Base-by-base conservation (phyloP, 2,797 vertebrate genomes). In the Acanthopagrus latus region DNA sequence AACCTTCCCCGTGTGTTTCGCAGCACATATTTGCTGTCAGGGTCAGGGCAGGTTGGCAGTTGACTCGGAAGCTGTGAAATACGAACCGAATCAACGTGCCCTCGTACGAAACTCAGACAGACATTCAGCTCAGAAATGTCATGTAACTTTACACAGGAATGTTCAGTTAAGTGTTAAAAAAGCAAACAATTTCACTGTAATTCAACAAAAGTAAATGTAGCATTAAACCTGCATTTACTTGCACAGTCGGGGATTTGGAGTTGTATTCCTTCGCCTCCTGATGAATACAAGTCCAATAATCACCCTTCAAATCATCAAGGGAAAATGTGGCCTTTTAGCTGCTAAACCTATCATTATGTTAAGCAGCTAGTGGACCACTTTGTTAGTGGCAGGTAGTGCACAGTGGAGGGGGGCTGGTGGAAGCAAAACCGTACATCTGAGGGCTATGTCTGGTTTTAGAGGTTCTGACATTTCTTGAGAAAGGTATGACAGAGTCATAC, bases 61-160 rank as follows among this genome's bases (percentile, higher is more conserved):
- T 14, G 48, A 73, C n/a, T 54, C 25, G 14, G 71, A 54, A 57
- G 14, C 51, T 55, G n/a, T 79, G 43, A 71, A 54, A 60, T 52
- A 27, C 29, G 52, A 43, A n/a, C 14, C 7, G 59, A 21, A 58
- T 59, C 41, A 47, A 18, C 12, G 4, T 23, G 55, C 48, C 71
- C 58, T 66, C 60, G 62, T 71, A 41, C 29, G 48, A 16, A 60
- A 33, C 25, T 10, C 13, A 33, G 18, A 65, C 12, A 29, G 18
- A 72, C 13, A 0, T 46, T 16, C 23, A 10, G 44, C 13, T 48
- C 23, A 27, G 12, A 48, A 48, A n/a, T 25, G 64, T 59, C 14
- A 59, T 63, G 4, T 12, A 54, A 27, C 29, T 29, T 52, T 21
- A 59, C 76, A 65, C 3, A 38, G 3, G 1, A 58, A 10, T 52